Base-by-base conservation (phyloP, 2,113 vertebrate genomes). In the Centropristis striata region DNA sequence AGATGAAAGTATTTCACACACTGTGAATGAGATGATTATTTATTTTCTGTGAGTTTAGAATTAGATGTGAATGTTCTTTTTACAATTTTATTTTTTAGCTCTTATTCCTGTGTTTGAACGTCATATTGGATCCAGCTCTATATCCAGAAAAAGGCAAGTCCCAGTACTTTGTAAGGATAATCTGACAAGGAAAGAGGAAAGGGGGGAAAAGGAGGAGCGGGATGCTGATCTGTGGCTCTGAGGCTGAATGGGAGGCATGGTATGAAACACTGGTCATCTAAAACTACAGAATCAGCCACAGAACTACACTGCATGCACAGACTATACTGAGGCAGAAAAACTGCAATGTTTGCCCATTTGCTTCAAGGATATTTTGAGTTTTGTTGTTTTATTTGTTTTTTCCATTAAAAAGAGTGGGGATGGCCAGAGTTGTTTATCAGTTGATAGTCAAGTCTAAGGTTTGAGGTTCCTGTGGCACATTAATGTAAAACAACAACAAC, bases 111-210 rank as follows among this genome's bases (percentile, higher is more conserved):
- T 28, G 67, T 47, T 25, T 0, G 39, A 18, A 55, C 27, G 39
- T 70, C 39, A 27, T 14, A 41, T 51, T 2, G 5, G 65, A 51
- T 61, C 25, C 25, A 20, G 57, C 54, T 61, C 55, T 8, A 46
- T 5, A 18, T 60, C 64, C 54, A 46, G 39, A 63, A 55, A n/a
- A 71, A 53, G 49, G 57, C 36, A 53, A 61, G 37, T 61, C 25
- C 15, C 20, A n/a, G 55, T 25, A 46, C 28, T 51, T 32, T 54
- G 46, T 60, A 57, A 78, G 57, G n/a, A 39, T 61, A 70, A 63
- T 68, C 68, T 61, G 69, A 63, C 55, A 61, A 75, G 50, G 20
- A 61, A 20, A 44, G 57, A 50, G 64, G 55, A n/a, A 49, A 69
- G 6, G 13, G 27, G 21, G 27, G 21, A 28, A 60, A 61, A 68